Conservation (phyloP, 2,113 vertebrate genomes). For the Cacatua alba region DNA sequence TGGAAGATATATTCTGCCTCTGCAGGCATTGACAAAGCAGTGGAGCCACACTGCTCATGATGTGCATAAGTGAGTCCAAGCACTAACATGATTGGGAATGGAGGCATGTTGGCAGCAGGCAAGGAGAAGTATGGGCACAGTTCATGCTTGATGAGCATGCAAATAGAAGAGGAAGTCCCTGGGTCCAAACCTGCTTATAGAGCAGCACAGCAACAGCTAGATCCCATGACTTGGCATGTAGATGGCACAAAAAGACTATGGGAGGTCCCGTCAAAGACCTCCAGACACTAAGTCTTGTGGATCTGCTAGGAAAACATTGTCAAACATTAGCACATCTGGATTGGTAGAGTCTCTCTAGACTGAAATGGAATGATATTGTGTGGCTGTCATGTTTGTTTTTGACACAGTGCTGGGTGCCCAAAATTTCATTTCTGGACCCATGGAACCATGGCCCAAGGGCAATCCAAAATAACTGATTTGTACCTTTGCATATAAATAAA, state of each 20-base stretch:
- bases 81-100: rapidly evolving
- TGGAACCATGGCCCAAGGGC: background rate
- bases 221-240: background rate
- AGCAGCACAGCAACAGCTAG: background rate
- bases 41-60: background rate
- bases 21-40: background rate
- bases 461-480: background rate
- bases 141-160: background rate
- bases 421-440: background rate
- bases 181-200: background rate
- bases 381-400: background rate
- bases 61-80: background rate
- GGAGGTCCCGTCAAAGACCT: background rate
- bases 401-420: background rate
- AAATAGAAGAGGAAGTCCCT: background rate
- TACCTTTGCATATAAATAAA: background rate
- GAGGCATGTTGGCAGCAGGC: background rate
- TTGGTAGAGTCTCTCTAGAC: background rate
- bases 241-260: background rate
- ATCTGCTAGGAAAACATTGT: background rate
- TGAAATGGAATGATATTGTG: background rate
- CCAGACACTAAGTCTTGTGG: background rate
- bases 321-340: background rate
- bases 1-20: background rate
- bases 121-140: background rate